These are phyloP conservation scores for Allygus modestus DNA, from an alignment of 2,888 invertebrate species.

Conservation along the genomic window DNA sequence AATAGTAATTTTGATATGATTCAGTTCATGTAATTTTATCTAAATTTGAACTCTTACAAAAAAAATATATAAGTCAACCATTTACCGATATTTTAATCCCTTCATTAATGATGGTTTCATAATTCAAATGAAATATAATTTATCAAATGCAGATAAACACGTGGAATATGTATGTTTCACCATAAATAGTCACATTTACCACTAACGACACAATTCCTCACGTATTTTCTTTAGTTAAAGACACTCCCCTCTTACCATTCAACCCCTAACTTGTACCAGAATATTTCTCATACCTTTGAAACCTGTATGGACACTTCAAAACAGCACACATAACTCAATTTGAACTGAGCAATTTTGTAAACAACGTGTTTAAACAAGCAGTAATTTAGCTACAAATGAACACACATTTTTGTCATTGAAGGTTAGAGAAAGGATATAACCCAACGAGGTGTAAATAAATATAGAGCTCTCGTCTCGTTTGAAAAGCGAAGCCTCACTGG, in stretches of 20 bases:
- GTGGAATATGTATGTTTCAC: too few species aligned
- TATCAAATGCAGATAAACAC: too few species aligned
- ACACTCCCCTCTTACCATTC: constrained; percentile 36
- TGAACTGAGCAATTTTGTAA: constrained; percentile 7
- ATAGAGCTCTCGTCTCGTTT: too few species aligned
- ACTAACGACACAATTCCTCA: background rate
- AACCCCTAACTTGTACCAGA: constrained; percentile 37
- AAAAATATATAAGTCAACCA: too few species aligned
- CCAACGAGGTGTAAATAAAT: background rate
- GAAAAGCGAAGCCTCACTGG: too few species aligned
- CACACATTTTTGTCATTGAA: background rate
- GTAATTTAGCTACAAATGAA: background rate
- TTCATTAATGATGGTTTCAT: background rate
- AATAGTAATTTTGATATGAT: too few species aligned
- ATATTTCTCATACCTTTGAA: constrained; percentile 41
- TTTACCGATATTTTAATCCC: too few species aligned
- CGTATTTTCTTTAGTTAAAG: background rate
- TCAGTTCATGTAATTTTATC: too few species aligned
- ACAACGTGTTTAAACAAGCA: background rate
- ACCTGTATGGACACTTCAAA: constrained; percentile 55
- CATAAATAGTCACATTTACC: too few species aligned
- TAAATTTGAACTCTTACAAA: too few species aligned
- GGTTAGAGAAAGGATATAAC: constrained; percentile 51
- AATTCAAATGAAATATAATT: background rate
- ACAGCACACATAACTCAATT: constrained; percentile 45